Conservation (phyloP, 2,113 vertebrate genomes). For the Microcebus griseorufus region DNA sequence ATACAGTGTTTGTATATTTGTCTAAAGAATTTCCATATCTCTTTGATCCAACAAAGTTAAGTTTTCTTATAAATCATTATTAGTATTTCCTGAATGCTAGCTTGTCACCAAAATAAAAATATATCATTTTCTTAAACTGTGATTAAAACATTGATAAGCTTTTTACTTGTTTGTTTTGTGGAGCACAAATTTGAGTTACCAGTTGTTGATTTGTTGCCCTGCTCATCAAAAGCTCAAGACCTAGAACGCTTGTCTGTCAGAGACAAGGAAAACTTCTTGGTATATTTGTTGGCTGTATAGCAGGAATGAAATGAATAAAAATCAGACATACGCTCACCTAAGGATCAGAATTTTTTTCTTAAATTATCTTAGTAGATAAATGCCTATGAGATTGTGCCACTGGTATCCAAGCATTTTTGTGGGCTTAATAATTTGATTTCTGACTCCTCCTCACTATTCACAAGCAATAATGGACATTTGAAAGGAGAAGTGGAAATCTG, state of each 20-base stretch:
- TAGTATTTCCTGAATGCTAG: constrained; percentile 4
- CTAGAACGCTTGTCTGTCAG: neutral
- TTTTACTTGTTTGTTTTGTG: neutral
- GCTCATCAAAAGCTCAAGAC: neutral
- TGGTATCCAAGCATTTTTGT: neutral
- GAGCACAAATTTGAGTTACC: neutral
- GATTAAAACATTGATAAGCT: neutral
- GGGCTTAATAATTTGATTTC: constrained; percentile 1
- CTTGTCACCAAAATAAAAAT: neutral
- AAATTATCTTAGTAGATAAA: neutral
- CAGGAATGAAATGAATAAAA: constrained; percentile 27
- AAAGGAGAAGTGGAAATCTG: constrained; percentile 41
- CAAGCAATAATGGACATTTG: constrained; percentile 53
- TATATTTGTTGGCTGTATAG: neutral
- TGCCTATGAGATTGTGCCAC: neutral
- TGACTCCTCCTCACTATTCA: neutral
- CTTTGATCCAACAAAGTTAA: neutral
- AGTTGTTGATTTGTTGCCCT: neutral
- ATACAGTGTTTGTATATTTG: neutral
- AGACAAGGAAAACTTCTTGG: neutral
- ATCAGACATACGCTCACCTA: neutral
- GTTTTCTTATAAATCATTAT: neutral
- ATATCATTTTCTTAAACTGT: neutral
- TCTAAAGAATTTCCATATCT: neutral
- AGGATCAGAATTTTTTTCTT: constrained; percentile 19